Evolutionary conservation across 1,140 invertebrate species (phyloP), one percentile per base, ranked within the genome.

Genomic region (Cydia fagiglandana): DNA sequence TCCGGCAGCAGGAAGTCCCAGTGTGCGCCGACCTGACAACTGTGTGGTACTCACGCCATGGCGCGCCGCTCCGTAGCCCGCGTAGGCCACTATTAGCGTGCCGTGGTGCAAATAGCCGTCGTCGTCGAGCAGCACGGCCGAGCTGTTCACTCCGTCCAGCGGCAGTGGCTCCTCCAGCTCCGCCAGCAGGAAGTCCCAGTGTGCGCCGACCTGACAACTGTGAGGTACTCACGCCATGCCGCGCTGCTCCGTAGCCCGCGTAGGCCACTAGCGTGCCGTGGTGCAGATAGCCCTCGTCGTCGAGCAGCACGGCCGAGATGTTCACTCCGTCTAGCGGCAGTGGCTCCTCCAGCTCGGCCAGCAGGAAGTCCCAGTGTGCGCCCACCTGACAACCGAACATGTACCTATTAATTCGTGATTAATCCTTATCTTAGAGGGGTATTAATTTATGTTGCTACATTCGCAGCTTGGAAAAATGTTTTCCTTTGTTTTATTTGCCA

Each of bases 141-240:
- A 81, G 15, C 91, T 87, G 2, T 73, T 87, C 53, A 79, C 80
- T 45, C 81, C 83, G 73, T 92, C 81, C 41, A 92, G 73, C 1
- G 83, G 82, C n/a, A 92, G 76, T 0, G 89, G 87, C 17, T 85
- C 77, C 20, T 83, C 85, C 38, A 92, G 76, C 75, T 92, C 91
- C 1, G 84, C 91, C n/a, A 92, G 75, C 15, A 92, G 74, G 76
- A 88, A 91, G 81, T 92, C 91, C 80, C 82, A 91, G 28, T 83
- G 79, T 1, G 91, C n/a, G n/a, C n/a, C n/a, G n/a, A n/a, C n/a
- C n/a, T n/a, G 13, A 1, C 45, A 53, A 7, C n/a, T 17, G 0
- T 7, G n/a, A 53, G 45, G 7, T 56, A 85, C 84, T 78, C 66
- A 92, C 90, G 66, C 89, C 88, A 45, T 90, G 88, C 45, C 81